phyloP scores from a whole-genome alignment of 2,113 vertebrate species.

The Petrocephalus zakoni region DNA sequence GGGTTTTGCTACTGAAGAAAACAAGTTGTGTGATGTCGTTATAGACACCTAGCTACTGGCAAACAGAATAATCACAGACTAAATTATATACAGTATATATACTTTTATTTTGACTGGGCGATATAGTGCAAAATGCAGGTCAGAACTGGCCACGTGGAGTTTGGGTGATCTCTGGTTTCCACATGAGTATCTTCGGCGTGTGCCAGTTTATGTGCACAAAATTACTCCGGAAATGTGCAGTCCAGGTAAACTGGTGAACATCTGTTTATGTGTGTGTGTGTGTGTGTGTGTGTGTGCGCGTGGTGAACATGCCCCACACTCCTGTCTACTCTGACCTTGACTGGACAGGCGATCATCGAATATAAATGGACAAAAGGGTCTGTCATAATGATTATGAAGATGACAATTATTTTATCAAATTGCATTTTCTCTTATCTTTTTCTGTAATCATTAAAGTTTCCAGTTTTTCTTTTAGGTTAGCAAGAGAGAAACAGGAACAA shows the following conservation, averaged over 20 bases:
- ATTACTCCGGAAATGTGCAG: background rate
- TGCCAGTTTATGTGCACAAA: background rate
- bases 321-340: background rate
- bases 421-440: background rate
- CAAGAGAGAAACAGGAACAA: constrained; percentile 27
- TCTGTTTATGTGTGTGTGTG: background rate
- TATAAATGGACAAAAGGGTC: background rate
- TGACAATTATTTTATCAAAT: background rate
- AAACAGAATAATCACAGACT: background rate
- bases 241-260: background rate
- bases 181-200: background rate
- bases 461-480: background rate
- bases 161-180: background rate
- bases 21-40: background rate
- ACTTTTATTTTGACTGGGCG: background rate
- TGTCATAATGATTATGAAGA: background rate
- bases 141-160: background rate
- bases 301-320: background rate
- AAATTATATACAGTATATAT: background rate
- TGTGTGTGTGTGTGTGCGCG: background rate
- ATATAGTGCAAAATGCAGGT: background rate
- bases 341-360: background rate
- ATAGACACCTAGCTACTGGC: background rate
- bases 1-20: background rate
- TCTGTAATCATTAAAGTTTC: background rate